A percentile compares a stretch with the other conserved stretches of the same genome.
Conservation (phyloP, 2,888 invertebrate species). For the Leptinotarsa juncta region DNA sequence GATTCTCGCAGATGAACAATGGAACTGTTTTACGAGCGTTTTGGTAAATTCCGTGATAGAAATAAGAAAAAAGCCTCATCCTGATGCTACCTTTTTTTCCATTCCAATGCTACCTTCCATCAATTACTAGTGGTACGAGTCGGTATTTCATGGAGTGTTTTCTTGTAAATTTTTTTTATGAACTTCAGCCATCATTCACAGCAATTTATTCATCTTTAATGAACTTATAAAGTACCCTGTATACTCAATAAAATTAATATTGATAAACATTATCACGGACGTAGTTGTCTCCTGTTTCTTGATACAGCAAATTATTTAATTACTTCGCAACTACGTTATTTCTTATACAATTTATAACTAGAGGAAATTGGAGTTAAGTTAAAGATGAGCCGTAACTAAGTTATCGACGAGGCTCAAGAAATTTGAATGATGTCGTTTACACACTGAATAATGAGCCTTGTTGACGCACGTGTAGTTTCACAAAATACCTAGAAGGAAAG, state of each 20-base stretch:
- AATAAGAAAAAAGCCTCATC: no score
- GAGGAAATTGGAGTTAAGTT: background rate
- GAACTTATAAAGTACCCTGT: background rate
- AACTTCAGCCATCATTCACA: no score
- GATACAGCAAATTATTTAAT: background rate
- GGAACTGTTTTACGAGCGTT: no score
- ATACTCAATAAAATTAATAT: background rate
- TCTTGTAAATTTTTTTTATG: no score
- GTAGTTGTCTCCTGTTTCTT: background rate
- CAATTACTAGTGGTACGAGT: no score
- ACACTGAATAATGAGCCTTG: background rate
- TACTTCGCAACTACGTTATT: background rate
- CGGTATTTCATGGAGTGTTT: no score
- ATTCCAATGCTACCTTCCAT: no score
- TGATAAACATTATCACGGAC: background rate
- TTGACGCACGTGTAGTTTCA: background rate
- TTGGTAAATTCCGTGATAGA: no score
- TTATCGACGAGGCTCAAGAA: background rate
- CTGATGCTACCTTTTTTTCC: no score
- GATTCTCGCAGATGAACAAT: no score
- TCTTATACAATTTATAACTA: background rate
- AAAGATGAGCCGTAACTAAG: background rate
- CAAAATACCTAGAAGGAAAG: no score
- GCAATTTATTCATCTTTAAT: background rate
- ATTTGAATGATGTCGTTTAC: background rate